phyloP scores from a whole-genome alignment of 2,113 vertebrate species.

The Gadus chalcogrammus region DNA sequence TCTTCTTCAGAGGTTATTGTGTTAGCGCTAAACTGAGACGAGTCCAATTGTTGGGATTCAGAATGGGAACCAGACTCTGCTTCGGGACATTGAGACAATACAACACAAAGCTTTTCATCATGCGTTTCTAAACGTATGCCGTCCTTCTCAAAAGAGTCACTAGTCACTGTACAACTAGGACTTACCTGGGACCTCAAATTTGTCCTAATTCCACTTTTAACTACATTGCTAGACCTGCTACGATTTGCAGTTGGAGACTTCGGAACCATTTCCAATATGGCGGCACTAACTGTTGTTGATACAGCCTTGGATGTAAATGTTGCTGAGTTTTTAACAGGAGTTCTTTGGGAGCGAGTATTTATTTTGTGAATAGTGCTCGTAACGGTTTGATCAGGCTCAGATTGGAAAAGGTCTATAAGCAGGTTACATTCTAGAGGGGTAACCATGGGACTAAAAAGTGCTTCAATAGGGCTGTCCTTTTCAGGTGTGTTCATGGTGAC shows the following conservation, averaged over 20 bases:
- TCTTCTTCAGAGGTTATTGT: conserved; percentile 41
- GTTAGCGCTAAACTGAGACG: conserved; percentile 50
- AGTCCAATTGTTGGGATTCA: conserved; percentile 39
- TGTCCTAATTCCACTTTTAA: not conserved
- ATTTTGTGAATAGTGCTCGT: conserved; percentile 46
- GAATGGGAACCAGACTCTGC: conserved; percentile 41
- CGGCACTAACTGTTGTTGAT: not conserved
- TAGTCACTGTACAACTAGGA: conserved; percentile 11
- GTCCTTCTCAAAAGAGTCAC: not conserved
- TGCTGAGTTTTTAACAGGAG: conserved; percentile 40
- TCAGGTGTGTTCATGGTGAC: conserved; percentile 20
- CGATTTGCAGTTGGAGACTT: conserved; percentile 25
- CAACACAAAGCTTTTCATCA: conserved; percentile 3
- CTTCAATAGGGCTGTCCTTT: conserved; percentile 4
- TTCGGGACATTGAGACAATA: conserved; percentile 25
- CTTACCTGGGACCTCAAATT: conserved; percentile 22
- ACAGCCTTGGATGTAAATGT: conserved; percentile 4
- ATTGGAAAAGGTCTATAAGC: conserved; percentile 12
- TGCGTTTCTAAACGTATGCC: not conserved
- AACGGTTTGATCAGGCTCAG: conserved; percentile 18
- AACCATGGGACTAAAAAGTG: not conserved
- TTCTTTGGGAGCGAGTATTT: conserved; percentile 54
- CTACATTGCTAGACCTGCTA: conserved; percentile 3
- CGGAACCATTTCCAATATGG: not conserved
- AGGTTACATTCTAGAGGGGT: conserved; percentile 7